Base-by-base conservation (phyloP, 2,797 vertebrate genomes). In the Podarcis lilfordi region DNA sequence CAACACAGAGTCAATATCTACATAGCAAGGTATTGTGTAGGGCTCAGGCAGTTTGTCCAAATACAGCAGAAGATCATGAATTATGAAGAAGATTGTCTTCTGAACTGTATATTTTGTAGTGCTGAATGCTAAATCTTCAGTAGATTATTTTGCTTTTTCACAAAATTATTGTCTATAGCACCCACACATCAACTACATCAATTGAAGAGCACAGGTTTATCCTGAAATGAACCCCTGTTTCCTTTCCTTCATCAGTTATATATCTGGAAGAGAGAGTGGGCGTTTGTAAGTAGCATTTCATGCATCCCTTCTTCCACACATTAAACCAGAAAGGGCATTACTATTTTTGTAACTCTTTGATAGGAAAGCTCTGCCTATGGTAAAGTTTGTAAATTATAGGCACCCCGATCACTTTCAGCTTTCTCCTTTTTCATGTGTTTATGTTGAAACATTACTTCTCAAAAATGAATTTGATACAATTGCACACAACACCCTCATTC, bases 291-390 rank as follows among this genome's bases (percentile, higher is more conserved):
- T 50, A 72, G 2, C 71, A 86, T 81, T 92, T 91, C 76, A 88
- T 37, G 35, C 13, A 86, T 2, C 2, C 79, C 23, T 11, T 90
- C 80, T 90, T 91, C 66, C 45, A 90, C 1, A 40, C 27, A 40
- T 89, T 89, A 80, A 91, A 80, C 90, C 23, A 84, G 29, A 92
- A 69, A 74, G 91, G 88, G 27, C 21, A 80, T 69, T 35, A 84
- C 55, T 85, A 55, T 86, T 91, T 91, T 87, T 92, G 89, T 83
- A 76, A 87, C 82, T 83, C 15, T 86, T 61, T 86, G 2, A 55
- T 83, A 88, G 68, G 21, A 90, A 80, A 76, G 74, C 35, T 89
- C 35, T 78, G 19, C 25, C 68, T 86, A 40, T 82, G 40, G 72
- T 91, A 84, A 86, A 89, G 25, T 88, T 11, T 5, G 72, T 91